Evolutionary conservation across 2,797 vertebrate genomes (phyloP), one percentile per base, ranked within the genome.

Genomic region (Onychomys torridus): DNA sequence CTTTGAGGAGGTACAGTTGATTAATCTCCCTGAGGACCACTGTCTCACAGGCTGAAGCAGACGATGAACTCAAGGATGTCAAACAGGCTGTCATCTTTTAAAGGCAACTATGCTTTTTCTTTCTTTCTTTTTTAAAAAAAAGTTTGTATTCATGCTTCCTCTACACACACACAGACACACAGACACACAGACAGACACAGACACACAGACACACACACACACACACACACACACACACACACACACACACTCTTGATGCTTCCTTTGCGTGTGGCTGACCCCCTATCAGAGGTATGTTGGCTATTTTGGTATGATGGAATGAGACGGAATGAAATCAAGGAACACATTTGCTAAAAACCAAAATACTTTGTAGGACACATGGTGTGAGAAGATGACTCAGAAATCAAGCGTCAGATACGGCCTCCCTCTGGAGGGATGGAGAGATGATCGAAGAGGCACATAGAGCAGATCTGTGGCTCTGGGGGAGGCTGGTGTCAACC

Each of bases 331-430:
- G 86, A 94, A 95, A 95, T 82, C 89, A 96, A 97, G 91, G 65
- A 91, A 83, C 1, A 86, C 12, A 76, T 95, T 75, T 82, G 73
- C 92, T 95, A 89, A 94, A 92, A 92, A 97, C 92, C 57, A 84
- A 65, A 97, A 89, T 95, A 81, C 88, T 97, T 92, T 49, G 71
- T 77, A 89, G 90, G 95, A 84, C 75, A 86, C 77, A 57, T 91
- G 82, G 75, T 95, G 93, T 79, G 83, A 97, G 92, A 92, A 88
- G 75, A 96, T 96, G 90, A 92, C 89, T 97, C 97, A 96, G 65
- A 94, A 90, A 89, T 89, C 93, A 91, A 61, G 37, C 43, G 17
- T 90, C 88, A 95, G 90, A 46, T 52, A 71, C 0, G 0, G 43
- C 61, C 73, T 81, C 43, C 59, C 67, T 89, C 89, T 75, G 63